Evolutionary conservation across 2,888 invertebrate genomes (phyloP), one percentile per base, ranked within the genome.

Genomic region (Caenorhabditis uteleia): DNA sequence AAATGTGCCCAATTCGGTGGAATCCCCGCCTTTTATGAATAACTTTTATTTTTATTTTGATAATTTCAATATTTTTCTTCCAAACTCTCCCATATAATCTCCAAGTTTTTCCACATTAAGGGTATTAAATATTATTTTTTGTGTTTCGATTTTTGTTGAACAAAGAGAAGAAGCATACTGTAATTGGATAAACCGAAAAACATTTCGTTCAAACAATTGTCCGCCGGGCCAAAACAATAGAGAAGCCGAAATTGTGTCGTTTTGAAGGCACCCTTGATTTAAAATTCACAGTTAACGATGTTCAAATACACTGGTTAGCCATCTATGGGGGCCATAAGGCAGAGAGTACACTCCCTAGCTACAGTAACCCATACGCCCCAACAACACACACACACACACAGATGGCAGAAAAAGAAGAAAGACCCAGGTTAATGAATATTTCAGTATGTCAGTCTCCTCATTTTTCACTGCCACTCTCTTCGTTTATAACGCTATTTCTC

Each of bases 341-440:
- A n/a, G n/a, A n/a, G n/a, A n/a, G n/a, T n/a, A n/a, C n/a, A n/a
- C n/a, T n/a, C n/a, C n/a, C 55, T 43, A 47, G 45, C 45, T 39
- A 42, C 42, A 40, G 47, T 47, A 38, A 40, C 40, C 18, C 40
- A 21, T 8, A 21, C 39, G n/a, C n/a, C n/a, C n/a, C n/a, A n/a
- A n/a, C n/a, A n/a, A n/a, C n/a, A n/a, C n/a, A n/a, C 21, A 6
- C 36, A 16, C 6, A 36, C 54, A 40, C 54, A 55, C 56, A 56
- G n/a, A n/a, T n/a, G n/a, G 14, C 12, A 34, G 34, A 34, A 14
- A 14, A 34, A 34, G 38, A 38, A n/a, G 23, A 21, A 25, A 40
- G 23, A 25, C 21, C 14, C 40, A 40, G 59, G 59, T 59, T 59
- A 53, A 59, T 59, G 59, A 59, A 61, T 61, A 55, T 61, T 61